Evolutionary conservation across 2,113 vertebrate species (phyloP), one percentile per base, ranked within the genome.

Genomic region (Lontra canadensis): DNA sequence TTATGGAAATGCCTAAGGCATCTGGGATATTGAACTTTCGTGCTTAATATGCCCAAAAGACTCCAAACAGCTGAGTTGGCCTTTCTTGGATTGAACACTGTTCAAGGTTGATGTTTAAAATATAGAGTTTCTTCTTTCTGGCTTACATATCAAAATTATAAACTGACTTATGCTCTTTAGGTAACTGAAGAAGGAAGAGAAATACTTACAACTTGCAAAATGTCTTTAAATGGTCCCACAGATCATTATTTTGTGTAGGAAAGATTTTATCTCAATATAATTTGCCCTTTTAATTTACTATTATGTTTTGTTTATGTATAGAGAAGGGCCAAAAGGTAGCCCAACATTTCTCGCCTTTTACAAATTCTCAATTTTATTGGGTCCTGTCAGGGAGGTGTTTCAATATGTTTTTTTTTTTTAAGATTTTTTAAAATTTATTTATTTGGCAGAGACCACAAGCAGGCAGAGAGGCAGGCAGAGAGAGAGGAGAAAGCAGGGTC

Each of bases 101-200:
- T 36, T 88, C 42, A 69, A 55, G 21, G 55, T 34, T 91, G 80
- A 81, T 94, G 69, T 67, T 92, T 95, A 86, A 90, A 86, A 88
- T 79, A 85, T 0, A 90, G 11, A 49, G 9, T 80, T 89, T 79
- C 34, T 44, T 79, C 31, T 76, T 44, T n/a, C 13, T 65, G 76
- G 39, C 21, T 97, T 71, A 44, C 10, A 36, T 55, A 88, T 57
- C 36, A 93, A 34, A 95, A 94, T 55, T 74, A 89, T 44, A 96
- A 82, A 78, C 20, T 3, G 80, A 73, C 6, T 31, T 18, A 36
- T 65, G 36, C 34, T 87, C 29, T 89, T 95, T 47, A 36, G 84
- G 71, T 83, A 91, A 96, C 18, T 12, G 25, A 87, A 83, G 23
- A 36, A 3, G 25, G 7, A 83, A 57, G 10, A 89, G 20, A 84